Conservation (phyloP, 1,140 invertebrate species). For the Cydia splendana region DNA sequence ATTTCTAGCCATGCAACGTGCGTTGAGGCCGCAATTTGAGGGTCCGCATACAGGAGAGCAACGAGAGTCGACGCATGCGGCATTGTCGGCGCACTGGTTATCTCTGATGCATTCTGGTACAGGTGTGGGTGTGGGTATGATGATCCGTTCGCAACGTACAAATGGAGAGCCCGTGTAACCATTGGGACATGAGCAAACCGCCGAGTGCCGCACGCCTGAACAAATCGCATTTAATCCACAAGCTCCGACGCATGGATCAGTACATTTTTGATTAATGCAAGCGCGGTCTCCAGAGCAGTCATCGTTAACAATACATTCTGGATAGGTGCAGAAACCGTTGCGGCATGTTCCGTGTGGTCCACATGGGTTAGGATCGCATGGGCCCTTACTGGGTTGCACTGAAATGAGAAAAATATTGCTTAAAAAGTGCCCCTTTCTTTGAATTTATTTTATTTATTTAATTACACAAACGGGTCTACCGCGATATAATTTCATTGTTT, state of each 20-base stretch:
- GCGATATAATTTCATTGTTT: no score
- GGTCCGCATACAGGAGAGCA: slow-evolving; percentile 89
- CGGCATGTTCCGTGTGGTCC: slow-evolving; percentile 89
- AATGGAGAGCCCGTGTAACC: slow-evolving; percentile 90
- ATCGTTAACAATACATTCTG: slow-evolving; percentile 91
- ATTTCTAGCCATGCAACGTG: slow-evolving; percentile 88
- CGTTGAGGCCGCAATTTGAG: slow-evolving; percentile 89
- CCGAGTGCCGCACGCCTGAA: slow-evolving; percentile 87
- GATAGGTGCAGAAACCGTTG: slow-evolving; percentile 89
- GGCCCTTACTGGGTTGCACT: slow-evolving; percentile 78
- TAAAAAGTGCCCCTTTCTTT: neutral
- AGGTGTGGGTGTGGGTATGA: slow-evolving; percentile 73
- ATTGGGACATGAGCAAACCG: slow-evolving; percentile 84
- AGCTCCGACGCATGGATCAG: slow-evolving; percentile 89
- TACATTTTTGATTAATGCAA: slow-evolving; percentile 90
- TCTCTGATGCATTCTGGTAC: slow-evolving; percentile 89
- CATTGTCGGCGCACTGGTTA: slow-evolving; percentile 90
- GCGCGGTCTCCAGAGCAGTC: slow-evolving; percentile 90
- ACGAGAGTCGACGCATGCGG: slow-evolving; percentile 89
- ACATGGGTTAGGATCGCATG: slow-evolving; percentile 91
- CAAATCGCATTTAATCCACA: slow-evolving; percentile 94
- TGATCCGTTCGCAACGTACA: slow-evolving; percentile 83
- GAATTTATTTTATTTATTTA: no score
- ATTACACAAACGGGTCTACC: no score
- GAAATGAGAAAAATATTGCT: slow-evolving; percentile 33